Evolutionary conservation across 2,113 vertebrate species (phyloP).

Genomic region (Theropithecus gelada): DNA sequence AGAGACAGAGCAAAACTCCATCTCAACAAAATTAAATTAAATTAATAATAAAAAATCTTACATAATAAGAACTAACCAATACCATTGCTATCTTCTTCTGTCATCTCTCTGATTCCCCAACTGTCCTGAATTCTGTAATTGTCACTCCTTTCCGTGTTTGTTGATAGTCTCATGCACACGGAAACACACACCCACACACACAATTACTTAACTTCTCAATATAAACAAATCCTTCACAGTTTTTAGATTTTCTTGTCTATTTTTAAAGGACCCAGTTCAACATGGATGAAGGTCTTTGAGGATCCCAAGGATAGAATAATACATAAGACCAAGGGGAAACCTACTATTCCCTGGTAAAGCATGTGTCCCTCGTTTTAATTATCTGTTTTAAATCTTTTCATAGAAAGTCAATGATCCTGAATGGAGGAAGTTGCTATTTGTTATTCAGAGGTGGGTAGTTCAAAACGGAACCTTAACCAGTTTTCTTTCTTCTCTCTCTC

Average conservation of each 20-base stretch:
- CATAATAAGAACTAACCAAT: not conserved
- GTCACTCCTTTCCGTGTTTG: not conserved
- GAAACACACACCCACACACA: not conserved
- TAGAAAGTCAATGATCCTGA: constrained; percentile 56
- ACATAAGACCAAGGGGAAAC: not conserved
- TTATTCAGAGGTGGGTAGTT: constrained; percentile 39
- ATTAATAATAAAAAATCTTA: not conserved
- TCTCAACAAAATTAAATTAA: too few species aligned
- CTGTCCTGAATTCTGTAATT: not conserved
- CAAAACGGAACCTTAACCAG: not conserved
- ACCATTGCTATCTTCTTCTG: not conserved
- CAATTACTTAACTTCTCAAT: not conserved
- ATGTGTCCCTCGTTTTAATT: constrained; percentile 44
- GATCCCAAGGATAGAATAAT: constrained; percentile 9
- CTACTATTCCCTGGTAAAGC: not conserved
- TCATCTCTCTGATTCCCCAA: not conserved
- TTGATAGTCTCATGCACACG: not conserved
- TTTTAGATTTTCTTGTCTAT: not conserved
- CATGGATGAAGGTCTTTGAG: constrained; percentile 40
- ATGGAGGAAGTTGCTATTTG: constrained; percentile 42
- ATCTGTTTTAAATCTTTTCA: constrained; percentile 30
- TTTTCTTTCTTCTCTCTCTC: constrained; percentile 32
- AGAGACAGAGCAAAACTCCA: too few species aligned
- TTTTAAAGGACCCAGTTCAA: constrained; percentile 49
- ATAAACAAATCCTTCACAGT: not conserved